These are phyloP conservation scores for Meriones psammophilus DNA, from an alignment of 2,797 vertebrate species.

Conservation along the genomic window DNA sequence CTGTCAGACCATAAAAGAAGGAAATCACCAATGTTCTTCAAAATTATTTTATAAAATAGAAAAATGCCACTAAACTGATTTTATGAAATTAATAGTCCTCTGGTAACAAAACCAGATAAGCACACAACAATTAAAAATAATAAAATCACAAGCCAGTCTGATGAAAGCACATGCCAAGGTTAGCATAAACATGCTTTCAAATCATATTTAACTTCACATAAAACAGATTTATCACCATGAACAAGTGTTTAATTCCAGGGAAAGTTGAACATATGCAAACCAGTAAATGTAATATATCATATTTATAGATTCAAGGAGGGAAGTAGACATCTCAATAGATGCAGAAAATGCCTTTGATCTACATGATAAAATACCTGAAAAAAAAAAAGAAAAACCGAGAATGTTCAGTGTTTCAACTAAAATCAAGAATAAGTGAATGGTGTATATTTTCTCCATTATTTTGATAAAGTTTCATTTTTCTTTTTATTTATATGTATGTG, in stretches of 20 bases:
- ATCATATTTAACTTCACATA: neutral
- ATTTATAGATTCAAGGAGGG: neutral
- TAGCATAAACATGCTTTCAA: neutral
- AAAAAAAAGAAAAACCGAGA: neutral
- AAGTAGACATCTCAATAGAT: neutral
- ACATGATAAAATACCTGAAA: neutral
- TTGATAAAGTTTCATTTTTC: neutral
- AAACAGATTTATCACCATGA: neutral
- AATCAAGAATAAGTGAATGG: neutral
- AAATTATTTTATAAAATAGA: neutral
- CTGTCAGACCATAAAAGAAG: neutral
- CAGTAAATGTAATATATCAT: neutral
- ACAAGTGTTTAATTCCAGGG: neutral
- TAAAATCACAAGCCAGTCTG: neutral
- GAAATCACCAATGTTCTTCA: neutral
- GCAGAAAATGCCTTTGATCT: neutral
- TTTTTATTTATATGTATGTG: neutral
- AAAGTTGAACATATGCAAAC: neutral
- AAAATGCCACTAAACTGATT: neutral
- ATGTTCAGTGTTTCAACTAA: neutral
- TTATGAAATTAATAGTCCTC: neutral
- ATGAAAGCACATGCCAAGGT: neutral
- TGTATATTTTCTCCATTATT: neutral
- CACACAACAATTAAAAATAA: neutral
- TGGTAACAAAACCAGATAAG: neutral